Base-by-base conservation (phyloP, 2,888 invertebrate species). In the Protonemura montana region DNA sequence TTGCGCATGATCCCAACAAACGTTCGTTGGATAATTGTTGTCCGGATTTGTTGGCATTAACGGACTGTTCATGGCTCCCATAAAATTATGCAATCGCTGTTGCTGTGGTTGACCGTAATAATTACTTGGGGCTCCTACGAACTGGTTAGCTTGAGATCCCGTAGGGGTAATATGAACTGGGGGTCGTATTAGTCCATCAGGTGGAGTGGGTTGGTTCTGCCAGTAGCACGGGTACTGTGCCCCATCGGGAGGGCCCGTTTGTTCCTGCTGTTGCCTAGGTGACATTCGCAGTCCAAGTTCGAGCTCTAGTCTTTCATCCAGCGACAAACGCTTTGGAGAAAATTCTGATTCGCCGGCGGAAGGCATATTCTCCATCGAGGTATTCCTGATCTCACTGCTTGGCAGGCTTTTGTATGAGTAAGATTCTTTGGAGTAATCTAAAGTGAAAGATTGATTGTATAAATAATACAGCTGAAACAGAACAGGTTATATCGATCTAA, bases 251-350 rank as follows among this genome's bases (percentile, higher is more conserved):
- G 78, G 10, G n/a, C 21, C 78, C 26, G 78, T 2, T 26, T 78
- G 27, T 26, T 29, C 89, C 87, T n/a, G 88, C 87, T 85, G 88
- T n/a, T 89, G 87, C 77, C 86, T 87, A 30, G 90, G 89, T 85
- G 90, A 90, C 86, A 92, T 92, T 86, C 92, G 92, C 77, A 93
- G 91, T 6, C 94, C 94, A 88, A 94, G 90, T 88, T 94, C 94
- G 86, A 93, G 91, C 89, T 93, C 93, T 87, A 94, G 92, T 89
- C 94, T 91, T 88, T 94, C 94, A 87, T 94, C 94, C 10, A 94
- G 91, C 0, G 94, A 93, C 21, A 93, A 90, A 86, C 94, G 91
- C 89, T 93, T 93, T 0, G 94, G 94, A 13, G 84, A 84, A n/a
- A 88, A 85, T 77, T 87, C 87, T 25, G 85, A 21, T 59, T 59